Conservation (phyloP, 1,140 invertebrate genomes). For the Bathynomus jamesi region DNA sequence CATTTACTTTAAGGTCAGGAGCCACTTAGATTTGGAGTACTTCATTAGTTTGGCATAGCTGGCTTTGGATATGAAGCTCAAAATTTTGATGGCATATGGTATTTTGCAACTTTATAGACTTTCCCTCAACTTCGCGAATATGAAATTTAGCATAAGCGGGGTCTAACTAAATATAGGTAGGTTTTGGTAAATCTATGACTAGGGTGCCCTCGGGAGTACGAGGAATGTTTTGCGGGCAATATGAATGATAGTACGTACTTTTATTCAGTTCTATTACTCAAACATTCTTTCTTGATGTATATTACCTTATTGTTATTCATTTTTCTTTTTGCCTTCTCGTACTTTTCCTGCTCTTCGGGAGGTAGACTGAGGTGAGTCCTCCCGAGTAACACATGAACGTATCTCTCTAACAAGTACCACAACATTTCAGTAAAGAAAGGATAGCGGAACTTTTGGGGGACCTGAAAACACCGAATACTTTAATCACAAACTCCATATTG, state of each 20-base stretch:
- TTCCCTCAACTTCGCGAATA: neutral
- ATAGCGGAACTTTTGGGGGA: constrained; percentile 93
- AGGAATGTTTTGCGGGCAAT: neutral
- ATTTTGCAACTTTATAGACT: no score
- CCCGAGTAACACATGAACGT: constrained; percentile 79
- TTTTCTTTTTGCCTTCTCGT: constrained; percentile 14
- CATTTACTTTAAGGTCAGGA: no score
- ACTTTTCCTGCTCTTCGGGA: constrained; percentile 26
- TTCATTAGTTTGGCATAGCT: no score
- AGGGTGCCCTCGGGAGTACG: no score
- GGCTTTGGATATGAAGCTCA: no score
- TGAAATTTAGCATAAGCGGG: neutral
- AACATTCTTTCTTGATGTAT: neutral
- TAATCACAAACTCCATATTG: no score
- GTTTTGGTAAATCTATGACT: no score
- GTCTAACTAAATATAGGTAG: neutral
- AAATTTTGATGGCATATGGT: no score
- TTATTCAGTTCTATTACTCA: neutral
- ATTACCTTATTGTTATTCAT: constrained; percentile 22
- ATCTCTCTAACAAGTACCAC: constrained; percentile 92
- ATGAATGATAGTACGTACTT: neutral
- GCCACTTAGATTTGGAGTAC: no score
- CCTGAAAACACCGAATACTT: no score
- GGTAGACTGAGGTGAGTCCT: constrained; percentile 57
- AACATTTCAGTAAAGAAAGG: constrained; percentile 96